Percentiles rank a stretch among this genome's conserved stretches.
phyloP scores from a whole-genome alignment of 2,113 vertebrate genomes.

The Pedionomus torquatus region DNA sequence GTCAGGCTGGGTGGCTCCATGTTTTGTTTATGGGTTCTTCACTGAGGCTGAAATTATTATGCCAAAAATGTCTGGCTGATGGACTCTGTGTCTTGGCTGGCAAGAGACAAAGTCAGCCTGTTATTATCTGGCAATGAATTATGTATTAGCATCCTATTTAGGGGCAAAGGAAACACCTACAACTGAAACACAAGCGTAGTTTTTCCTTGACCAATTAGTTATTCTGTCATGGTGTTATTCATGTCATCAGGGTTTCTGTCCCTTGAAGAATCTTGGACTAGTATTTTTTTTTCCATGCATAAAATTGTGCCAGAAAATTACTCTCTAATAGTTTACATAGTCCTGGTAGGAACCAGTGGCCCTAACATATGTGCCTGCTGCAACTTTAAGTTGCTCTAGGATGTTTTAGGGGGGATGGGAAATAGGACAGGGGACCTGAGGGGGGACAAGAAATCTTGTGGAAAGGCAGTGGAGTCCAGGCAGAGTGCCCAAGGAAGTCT shows the following conservation, averaged over 20 bases:
- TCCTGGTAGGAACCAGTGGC: not conserved
- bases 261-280: not conserved
- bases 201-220: not conserved
- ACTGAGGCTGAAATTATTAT: not conserved
- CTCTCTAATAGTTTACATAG: not conserved
- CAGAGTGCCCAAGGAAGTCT: not conserved
- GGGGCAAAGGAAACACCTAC: not conserved
- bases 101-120: not conserved
- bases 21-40: not conserved
- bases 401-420: not conserved
- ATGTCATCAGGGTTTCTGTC: not conserved
- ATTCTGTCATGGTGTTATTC: not conserved
- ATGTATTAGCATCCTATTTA: not conserved
- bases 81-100: not conserved
- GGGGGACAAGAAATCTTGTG: not conserved
- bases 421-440: not conserved
- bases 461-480: not conserved
- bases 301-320: not conserved
- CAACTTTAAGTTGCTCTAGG: not conserved
- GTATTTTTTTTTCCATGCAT: not conserved
- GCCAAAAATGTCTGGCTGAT: rapidly evolving
- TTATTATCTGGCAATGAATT: not conserved
- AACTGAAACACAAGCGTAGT: not conserved
- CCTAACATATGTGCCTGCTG: not conserved
- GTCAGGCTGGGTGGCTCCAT: rapidly evolving